Conservation (phyloP, 2,888 invertebrate genomes). For the Axea sp. region DNA sequence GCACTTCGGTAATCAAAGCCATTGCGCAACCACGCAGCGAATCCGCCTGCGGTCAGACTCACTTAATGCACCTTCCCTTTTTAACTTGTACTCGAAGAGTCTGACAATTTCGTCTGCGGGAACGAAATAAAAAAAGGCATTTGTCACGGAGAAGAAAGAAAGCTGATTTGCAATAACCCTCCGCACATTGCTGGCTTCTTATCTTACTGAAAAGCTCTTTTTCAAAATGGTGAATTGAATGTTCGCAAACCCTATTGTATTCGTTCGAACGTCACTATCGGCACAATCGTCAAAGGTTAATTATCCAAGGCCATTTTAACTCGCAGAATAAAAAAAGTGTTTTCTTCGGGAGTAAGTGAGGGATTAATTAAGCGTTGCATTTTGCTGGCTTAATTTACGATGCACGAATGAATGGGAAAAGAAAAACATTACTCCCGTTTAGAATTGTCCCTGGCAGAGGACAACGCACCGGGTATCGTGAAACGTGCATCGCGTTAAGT, state of each 20-base stretch:
- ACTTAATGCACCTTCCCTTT: neutral
- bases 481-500: conserved; percentile 61
- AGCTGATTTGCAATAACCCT: too few relatives aligned
- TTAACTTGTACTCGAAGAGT: neutral
- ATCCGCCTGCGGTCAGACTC: conserved; percentile 14
- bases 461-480: conserved; percentile 63
- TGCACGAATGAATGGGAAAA: conserved; percentile 47
- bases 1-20: conserved; percentile 36
- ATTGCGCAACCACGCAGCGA: conserved; percentile 29
- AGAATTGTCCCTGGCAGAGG: conserved; percentile 60
- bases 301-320: neutral
- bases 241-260: too few relatives aligned
- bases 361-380: conserved; percentile 39
- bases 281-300: neutral
- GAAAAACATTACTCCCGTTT: conserved; percentile 53
- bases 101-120: too few relatives aligned
- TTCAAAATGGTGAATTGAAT: too few relatives aligned
- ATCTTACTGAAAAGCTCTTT: too few relatives aligned
- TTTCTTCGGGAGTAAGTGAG: conserved; percentile 33
- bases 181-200: too few relatives aligned
- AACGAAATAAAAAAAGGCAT: neutral
- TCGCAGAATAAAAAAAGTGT: neutral
- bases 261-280: too few relatives aligned
- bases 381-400: conserved; percentile 47
- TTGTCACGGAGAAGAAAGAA: neutral